phyloP scores from a whole-genome alignment of 1,140 invertebrate species.

The Drosophila yakuba region DNA sequence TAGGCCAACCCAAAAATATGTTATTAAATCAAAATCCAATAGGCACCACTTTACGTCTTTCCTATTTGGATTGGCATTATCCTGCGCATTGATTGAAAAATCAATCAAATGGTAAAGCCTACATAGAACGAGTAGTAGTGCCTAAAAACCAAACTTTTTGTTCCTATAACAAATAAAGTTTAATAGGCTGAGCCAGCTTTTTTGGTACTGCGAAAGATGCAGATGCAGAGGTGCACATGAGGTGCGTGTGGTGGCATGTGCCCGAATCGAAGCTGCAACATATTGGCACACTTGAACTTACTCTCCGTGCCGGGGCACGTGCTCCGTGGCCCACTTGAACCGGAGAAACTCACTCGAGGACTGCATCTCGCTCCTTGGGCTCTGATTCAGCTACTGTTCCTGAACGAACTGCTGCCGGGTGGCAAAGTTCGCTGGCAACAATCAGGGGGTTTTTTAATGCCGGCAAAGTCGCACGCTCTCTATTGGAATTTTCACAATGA shows the following conservation, averaged over 20 bases:
- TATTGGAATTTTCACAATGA: slow-evolving; percentile 79
- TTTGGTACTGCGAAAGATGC: neutral
- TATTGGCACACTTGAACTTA: slow-evolving; percentile 70
- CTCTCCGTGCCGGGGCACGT: slow-evolving; percentile 49
- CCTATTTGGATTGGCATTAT: neutral
- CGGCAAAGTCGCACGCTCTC: slow-evolving; percentile 74
- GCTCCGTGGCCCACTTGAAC: slow-evolving; percentile 67
- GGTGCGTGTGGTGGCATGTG: slow-evolving; percentile 43
- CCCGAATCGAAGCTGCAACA: slow-evolving; percentile 66
- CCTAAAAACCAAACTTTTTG: neutral
- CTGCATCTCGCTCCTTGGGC: slow-evolving; percentile 1
- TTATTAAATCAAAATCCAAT: slow-evolving; percentile 32
- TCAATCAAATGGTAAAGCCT: no score
- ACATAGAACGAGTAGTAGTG: neutral
- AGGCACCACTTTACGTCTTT: neutral
- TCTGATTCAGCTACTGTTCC: slow-evolving; percentile 12
- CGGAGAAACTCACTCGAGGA: slow-evolving; percentile 10
- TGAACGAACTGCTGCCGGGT: slow-evolving; percentile 32
- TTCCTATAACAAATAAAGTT: neutral
- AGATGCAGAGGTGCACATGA: neutral
- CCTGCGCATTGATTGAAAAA: no score
- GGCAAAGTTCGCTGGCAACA: slow-evolving; percentile 54
- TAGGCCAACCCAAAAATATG: slow-evolving; percentile 30
- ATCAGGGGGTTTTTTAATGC: slow-evolving; percentile 19
- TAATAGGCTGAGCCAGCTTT: neutral